Base-by-base conservation (phyloP, 2,888 invertebrate species). In the Polymixis lichenea region DNA sequence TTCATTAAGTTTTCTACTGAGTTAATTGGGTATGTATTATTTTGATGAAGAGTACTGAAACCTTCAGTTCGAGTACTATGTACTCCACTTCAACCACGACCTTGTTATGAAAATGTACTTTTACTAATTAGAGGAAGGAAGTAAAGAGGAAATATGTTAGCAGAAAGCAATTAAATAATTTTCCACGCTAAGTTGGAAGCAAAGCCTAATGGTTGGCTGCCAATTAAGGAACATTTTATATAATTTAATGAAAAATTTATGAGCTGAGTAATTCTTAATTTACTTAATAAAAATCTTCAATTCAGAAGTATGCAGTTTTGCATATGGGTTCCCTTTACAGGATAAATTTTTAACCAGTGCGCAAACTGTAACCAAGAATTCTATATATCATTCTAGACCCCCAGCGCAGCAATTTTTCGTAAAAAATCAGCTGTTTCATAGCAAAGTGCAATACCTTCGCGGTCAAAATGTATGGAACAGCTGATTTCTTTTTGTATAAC, bases 21-120 rank as follows among this genome's bases (percentile, higher is more conserved):
- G 64, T 66, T 83, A 80, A 72, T 85, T 76, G 73, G 82, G 86
- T 87, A 72, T 43, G 87, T 84, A 82, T 72, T 38, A 38, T 70
- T 72, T 43, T 32, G 72, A 62, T 49, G 19, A 70, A 32, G 11
- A 17, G n/a, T 32, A 19, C 19, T 65, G 53, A 75, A 65, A 60
- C 78, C 66, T 77, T 72, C 58, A 46, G 32, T 64, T 60, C 4
- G 25, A n/a, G 43, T 46, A 11, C n/a, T 73, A n/a, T 5, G 17
- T 53, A 53, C 58, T 28, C 43, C 1, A 46, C 55, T 56, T 53
- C 32, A 19, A 15, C 62, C 7, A n/a, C 22, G 38, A 53, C 84
- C 84, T 84, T n/a, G 61, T 72, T 65, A 80, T 71, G 73, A 61
- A 79, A 79, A 83, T 65, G 25, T 49, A 53, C 8, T 64, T 74